Evolutionary conservation across 1,140 invertebrate genomes (phyloP).

Genomic region (Magallana angulata): DNA sequence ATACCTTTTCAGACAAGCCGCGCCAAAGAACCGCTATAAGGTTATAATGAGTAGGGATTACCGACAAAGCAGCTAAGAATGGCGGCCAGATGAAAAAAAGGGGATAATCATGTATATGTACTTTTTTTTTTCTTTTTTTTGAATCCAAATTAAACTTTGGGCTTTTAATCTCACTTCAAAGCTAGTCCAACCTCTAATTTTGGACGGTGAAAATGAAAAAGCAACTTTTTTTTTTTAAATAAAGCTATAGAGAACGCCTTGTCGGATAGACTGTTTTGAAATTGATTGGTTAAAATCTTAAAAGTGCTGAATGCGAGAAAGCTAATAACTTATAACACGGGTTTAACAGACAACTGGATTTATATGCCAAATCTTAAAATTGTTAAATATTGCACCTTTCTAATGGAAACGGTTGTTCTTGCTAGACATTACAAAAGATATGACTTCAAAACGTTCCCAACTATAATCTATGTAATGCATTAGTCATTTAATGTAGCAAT

Average conservation of each 20-base stretch:
- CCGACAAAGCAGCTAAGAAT: not conserved
- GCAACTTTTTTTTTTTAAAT: not conserved
- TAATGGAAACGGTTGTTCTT: no score
- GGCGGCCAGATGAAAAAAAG: not conserved
- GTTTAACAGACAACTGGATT: no score
- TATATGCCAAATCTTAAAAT: no score
- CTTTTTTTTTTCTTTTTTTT: not conserved
- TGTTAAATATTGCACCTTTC: no score
- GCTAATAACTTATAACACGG: not conserved
- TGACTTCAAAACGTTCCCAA: no score
- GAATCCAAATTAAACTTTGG: conserved; percentile 35
- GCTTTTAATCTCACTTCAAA: conserved; percentile 23
- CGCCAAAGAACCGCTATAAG: not conserved
- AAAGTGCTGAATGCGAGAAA: not conserved
- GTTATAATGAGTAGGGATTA: not conserved
- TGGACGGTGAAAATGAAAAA: conserved; percentile 15
- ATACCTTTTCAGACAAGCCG: conserved; percentile 16
- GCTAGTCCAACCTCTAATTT: not conserved
- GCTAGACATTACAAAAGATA: no score
- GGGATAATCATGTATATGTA: not conserved
- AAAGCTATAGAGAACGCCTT: not conserved
- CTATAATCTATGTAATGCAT: no score
- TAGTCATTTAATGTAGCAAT: no score
- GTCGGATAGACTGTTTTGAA: not conserved
- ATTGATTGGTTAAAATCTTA: not conserved